Base-by-base conservation (phyloP, 2,888 invertebrate genomes). In the Xiphydria camelus region DNA sequence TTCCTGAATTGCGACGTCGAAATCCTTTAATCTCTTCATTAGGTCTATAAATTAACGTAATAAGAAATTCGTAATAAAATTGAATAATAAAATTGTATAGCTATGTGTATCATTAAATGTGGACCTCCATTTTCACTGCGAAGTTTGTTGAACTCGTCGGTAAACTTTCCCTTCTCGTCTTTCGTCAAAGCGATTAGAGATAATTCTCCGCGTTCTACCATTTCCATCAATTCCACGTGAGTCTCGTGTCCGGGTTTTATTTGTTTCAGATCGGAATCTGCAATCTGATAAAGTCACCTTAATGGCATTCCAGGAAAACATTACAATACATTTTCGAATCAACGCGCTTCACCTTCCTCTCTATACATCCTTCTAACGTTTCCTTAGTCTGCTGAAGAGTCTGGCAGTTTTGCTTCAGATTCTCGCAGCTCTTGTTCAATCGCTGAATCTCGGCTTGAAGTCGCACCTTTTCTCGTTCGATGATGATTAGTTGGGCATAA, bases 191-290 rank as follows among this genome's bases (percentile, higher is more conserved):
- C 10, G 22, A 34, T 23, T 18, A 35, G 4, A n/a, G 41, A 23
- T 25, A 41, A 12, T 41, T 41, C 41, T 4, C 41, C 41, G 18
- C 41, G 32, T 41, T 41, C 22, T 2, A 41, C 41, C 41, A 41
- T 41, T 10, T 41, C 41, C 41, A 34, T 21, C 5, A 41, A 4
- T 23, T 41, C 26, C 20, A 42, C 34, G 9, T 35, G 34, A 21
- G 34, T 42, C 14, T 36, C 36, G 7, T 21, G 25, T 5, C 42
- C 42, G 15, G 42, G 26, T 23, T 26, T 23, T 18, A 42, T 36
- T 4, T 36, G 32, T 14, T 42, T 29, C 7, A 15, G 18, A 25
- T 41, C 41, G n/a, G 36, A 22, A 36, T 19, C 26, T 26, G 10
- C 42, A 26, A 36, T 42, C 42, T 42, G 36, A 10, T 20, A 23